These are phyloP conservation scores for Lethrus apterus DNA, from an alignment of 1,140 invertebrate species.

Conservation along the genomic window DNA sequence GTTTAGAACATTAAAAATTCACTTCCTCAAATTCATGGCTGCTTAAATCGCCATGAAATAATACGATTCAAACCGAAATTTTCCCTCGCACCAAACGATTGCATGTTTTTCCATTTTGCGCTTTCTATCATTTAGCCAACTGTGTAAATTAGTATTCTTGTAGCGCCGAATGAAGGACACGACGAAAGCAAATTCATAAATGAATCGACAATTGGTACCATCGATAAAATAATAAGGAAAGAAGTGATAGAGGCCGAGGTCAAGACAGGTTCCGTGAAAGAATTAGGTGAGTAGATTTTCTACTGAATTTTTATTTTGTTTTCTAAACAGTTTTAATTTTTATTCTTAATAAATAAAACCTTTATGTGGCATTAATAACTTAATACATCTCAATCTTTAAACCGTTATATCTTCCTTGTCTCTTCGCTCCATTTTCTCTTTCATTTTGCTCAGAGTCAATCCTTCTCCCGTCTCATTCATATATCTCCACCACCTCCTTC, in stretches of 20 bases:
- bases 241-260: slow-evolving; percentile 15
- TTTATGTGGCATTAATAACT: not conserved
- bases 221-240: slow-evolving; percentile 35
- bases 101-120: not conserved
- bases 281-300: slow-evolving; percentile 26
- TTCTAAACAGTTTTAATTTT: not conserved
- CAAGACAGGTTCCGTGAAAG: slow-evolving; percentile 9
- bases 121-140: not conserved
- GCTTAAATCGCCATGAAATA: not conserved
- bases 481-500: too few relatives aligned
- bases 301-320: slow-evolving; percentile 3
- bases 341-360: not conserved
- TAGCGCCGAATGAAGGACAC: slow-evolving; percentile 32
- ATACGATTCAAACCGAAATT: not conserved
- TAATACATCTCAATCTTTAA: too few relatives aligned
- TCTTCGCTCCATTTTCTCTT: too few relatives aligned
- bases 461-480: too few relatives aligned
- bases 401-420: too few relatives aligned
- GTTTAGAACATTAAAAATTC: too few relatives aligned
- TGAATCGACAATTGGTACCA: slow-evolving; percentile 49
- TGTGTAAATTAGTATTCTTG: not conserved
- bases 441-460: too few relatives aligned
- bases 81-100: not conserved
- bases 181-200: slow-evolving; percentile 50
- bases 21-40: too few relatives aligned